Evolutionary conservation across 2,113 vertebrate species (phyloP).

Genomic region (Cygnus buccinator): DNA sequence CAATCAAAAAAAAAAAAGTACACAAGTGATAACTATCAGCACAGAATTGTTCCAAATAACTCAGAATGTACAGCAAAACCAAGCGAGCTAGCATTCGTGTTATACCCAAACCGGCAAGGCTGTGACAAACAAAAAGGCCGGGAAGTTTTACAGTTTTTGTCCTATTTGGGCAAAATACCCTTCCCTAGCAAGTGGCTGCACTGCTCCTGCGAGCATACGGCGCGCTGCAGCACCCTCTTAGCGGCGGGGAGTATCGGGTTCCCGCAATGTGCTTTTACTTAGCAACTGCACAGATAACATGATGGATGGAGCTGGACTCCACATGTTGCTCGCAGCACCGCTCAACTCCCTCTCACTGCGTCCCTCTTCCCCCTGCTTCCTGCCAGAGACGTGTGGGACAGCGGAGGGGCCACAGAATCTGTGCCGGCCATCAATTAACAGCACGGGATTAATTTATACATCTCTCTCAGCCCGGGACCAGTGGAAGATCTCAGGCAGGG

Average conservation of each 20-base stretch:
- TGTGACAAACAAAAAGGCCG: neutral
- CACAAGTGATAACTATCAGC: neutral
- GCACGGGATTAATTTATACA: neutral
- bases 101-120: neutral
- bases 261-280: neutral
- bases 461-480: neutral
- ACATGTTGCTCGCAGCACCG: neutral
- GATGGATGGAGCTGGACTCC: neutral
- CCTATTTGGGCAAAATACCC: no score
- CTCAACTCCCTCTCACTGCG: neutral
- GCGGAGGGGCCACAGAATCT: neutral
- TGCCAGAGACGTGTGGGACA: neutral
- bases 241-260: neutral
- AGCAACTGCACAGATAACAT: neutral
- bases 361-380: neutral
- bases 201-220: neutral
- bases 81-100: rapidly evolving
- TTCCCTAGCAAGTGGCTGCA: neutral
- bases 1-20: neutral
- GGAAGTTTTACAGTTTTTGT: neutral
- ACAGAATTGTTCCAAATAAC: neutral
- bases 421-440: neutral
- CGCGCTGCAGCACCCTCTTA: neutral
- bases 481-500: neutral
- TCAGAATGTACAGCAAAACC: neutral